Evolutionary conservation across 2,888 invertebrate species (phyloP).

Genomic region (Phrixothrix hirtus): DNA sequence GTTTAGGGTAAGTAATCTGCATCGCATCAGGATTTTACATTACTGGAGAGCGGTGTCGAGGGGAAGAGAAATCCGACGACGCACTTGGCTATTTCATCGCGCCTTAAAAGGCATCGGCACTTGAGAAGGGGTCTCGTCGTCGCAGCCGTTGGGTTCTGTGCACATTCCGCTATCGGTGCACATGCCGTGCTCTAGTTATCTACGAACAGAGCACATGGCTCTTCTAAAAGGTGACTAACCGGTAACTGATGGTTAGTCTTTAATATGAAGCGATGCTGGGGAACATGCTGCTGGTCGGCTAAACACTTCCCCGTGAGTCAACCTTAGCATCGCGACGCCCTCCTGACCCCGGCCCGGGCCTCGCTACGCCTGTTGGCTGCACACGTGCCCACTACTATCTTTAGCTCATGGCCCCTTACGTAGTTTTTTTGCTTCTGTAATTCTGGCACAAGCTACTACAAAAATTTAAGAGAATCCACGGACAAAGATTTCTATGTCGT

Average conservation of each 20-base stretch:
- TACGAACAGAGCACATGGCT: constrained; percentile 42
- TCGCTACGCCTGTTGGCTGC: constrained; percentile 40
- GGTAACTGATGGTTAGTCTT: constrained; percentile 32
- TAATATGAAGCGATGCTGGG: constrained; percentile 31
- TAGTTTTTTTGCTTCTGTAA: constrained; percentile 39
- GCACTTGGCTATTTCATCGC: constrained; percentile 55
- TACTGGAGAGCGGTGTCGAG: constrained; percentile 33
- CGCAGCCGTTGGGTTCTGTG: constrained; percentile 24
- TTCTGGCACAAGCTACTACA: constrained; percentile 21
- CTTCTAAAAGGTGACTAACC: constrained; percentile 50
- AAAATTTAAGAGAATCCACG: constrained; percentile 18
- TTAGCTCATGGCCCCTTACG: constrained; percentile 55
- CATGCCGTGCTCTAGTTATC: constrained; percentile 39
- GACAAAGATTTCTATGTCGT: too few relatives aligned
- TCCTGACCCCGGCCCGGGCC: constrained; percentile 36
- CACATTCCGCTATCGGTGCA: constrained; percentile 31
- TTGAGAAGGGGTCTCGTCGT: constrained; percentile 52
- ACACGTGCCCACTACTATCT: constrained; percentile 57
- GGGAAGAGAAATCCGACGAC: constrained; percentile 52
- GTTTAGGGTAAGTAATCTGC: constrained; percentile 36
- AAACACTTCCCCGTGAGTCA: constrained; percentile 32
- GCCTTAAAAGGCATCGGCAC: constrained; percentile 57
- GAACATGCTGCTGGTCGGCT: constrained; percentile 22
- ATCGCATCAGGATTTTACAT: constrained; percentile 22
- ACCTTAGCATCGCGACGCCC: constrained; percentile 39